phyloP scores from a whole-genome alignment of 2,888 invertebrate species.

The Dasypogon diadema region DNA sequence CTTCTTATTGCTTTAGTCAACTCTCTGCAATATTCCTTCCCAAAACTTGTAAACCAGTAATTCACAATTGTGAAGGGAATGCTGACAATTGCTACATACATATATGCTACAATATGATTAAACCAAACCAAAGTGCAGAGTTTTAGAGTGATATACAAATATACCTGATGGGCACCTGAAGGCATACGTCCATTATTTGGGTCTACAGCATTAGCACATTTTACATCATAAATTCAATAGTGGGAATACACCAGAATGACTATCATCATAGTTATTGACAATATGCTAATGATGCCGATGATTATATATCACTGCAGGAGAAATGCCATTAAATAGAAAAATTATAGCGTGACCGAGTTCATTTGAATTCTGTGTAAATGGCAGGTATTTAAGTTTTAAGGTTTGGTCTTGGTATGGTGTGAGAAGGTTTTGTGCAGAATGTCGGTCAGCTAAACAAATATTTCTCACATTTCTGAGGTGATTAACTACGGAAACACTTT shows the following conservation, averaged over 20 bases:
- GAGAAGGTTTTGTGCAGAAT: too few relatives aligned
- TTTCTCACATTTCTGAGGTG: too few relatives aligned
- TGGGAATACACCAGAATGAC: neutral
- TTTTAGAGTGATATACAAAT: too few relatives aligned
- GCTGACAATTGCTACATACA: neutral
- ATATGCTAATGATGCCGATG: neutral
- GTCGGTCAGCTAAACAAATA: too few relatives aligned
- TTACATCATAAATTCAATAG: conserved; percentile 10
- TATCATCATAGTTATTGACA: conserved; percentile 4
- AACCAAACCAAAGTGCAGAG: neutral
- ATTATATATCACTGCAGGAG: neutral
- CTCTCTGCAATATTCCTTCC: neutral
- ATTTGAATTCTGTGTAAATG: neutral
- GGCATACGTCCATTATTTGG: too few relatives aligned
- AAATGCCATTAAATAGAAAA: too few relatives aligned
- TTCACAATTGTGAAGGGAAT: neutral
- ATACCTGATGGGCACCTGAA: too few relatives aligned
- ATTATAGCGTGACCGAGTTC: too few relatives aligned
- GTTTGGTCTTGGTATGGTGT: too few relatives aligned
- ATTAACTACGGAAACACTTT: too few relatives aligned
- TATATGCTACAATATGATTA: too few relatives aligned
- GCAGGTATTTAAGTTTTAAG: neutral
- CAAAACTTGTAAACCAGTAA: conserved; percentile 5
- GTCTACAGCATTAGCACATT: neutral
- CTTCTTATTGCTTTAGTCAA: neutral